Evolutionary conservation across 2,888 invertebrate species (phyloP), one percentile per base, ranked within the genome.

Genomic region (Agrypnus murinus): DNA sequence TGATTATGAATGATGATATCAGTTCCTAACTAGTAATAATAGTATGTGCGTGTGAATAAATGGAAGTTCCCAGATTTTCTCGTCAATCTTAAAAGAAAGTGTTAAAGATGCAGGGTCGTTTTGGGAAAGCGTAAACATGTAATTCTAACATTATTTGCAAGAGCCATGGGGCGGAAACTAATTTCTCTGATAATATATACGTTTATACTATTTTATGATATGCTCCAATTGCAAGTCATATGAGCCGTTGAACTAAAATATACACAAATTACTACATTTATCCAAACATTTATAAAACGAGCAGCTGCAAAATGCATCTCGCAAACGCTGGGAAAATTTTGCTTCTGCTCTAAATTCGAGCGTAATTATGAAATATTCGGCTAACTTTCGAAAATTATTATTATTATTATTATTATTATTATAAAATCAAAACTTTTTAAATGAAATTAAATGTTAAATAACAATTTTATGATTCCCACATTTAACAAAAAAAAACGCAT

Each of bases 111-210:
- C n/a, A 34, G 53, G 40, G 43, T 38, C 36, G 48, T 25, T 64
- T 64, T 64, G 25, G 53, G 64, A 64, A 64, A 64, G 64, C 64
- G 64, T 64, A 38, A 64, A 55, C 50, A 55, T 55, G 31, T 32
- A 55, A 55, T 55, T 55, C 36, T 36, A 55, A n/a, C 25, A 55
- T 55, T 55, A 55, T 55, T 55, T 55, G 34, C 36, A 17, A 40
- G 55, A 55, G 34, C 55, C 36, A 43, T 15, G 38, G 53, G 66
- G 48, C 50, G 64, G 32, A 46, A 58, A 58, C 57, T 36, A 57
- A 58, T 59, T 58, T 66, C 38, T 46, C 65, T 58, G 59, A 38
- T 57, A 55, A 55, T 55, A 34, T 65, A 58, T 43, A 58, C 38
- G 38, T 55, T 53, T 58, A 40, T 6, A 43, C 64, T 8, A 19